Evolutionary conservation across 2,888 invertebrate species (phyloP), one percentile per base, ranked within the genome.

Genomic region (Eurois occulta): DNA sequence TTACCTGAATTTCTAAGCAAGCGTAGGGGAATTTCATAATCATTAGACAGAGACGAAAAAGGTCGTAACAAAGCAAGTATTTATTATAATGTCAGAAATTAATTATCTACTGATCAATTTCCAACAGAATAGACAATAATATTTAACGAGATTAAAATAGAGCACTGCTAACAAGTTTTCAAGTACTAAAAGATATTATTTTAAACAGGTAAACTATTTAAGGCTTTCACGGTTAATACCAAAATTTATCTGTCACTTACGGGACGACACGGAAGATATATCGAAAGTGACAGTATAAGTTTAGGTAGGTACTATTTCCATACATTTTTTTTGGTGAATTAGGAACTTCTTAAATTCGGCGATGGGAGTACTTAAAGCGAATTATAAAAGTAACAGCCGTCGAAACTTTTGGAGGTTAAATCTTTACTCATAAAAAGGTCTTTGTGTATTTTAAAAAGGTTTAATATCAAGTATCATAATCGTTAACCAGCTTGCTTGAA

Each of bases 341-440:
- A 69, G 11, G 43, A 76, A 70, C 10, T 76, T 76, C 18, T 38
- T 46, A 41, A 70, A 62, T 65, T 16, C 3, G n/a, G 35, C 38
- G 28, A 5, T 60, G 18, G 38, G 81, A 70, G 52, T 76, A 60
- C 60, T 70, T 70, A 67, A 38, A 77, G 18, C 41, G 10, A 77
- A 82, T 82, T 82, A 82, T 71, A 62, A 77, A 76, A 70, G 60
- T 60, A 76, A 32, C 32, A 52, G 38, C 8, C 28, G 13, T 35
- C 18, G n/a, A 66, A 81, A 82, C 43, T 81, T 81, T 66, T 60
- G 18, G 82, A 71, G 35, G 66, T 70, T 70, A 66, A 76, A 70
- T 60, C 43, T 81, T 66, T n/a, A 66, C 48, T 80, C 80, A 75
- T 81, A 69, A 73, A 41, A 46, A 48, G 8, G 16, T 35, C 32